phyloP scores from a whole-genome alignment of 2,888 invertebrate species.

The Sinhomidia bicolor region DNA sequence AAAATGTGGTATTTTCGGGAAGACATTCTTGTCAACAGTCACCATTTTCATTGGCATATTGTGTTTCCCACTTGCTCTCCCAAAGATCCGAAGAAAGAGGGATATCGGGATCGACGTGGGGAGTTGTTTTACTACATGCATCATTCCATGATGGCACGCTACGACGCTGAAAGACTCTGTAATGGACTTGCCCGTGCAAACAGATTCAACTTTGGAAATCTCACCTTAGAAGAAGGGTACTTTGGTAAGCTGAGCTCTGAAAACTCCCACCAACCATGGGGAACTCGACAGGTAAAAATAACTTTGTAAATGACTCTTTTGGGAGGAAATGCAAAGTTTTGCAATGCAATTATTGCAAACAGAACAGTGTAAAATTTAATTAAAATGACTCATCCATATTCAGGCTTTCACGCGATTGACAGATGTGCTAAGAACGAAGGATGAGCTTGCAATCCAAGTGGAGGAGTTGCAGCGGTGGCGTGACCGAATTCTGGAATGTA shows the following conservation, averaged over 20 bases:
- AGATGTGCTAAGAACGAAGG: no score
- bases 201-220: conserved; percentile 86
- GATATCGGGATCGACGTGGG: conserved; percentile 88
- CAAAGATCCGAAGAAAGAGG: conserved; percentile 84
- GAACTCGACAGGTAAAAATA: conserved; percentile 76
- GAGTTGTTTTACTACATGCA: conserved; percentile 94
- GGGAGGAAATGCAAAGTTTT: no score
- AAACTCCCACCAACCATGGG: conserved; percentile 76
- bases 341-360: no score
- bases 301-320: no score
- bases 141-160: conserved; percentile 85
- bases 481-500: conserved; percentile 87
- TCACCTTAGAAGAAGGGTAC: conserved; percentile 90
- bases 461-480: conserved; percentile 89
- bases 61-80: conserved; percentile 86
- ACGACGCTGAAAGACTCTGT: conserved; percentile 89
- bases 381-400: no score
- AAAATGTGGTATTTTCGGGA: conserved; percentile 91
- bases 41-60: conserved; percentile 96
- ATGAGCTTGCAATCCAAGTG: conserved; percentile 81
- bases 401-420: no score
- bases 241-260: conserved; percentile 87
- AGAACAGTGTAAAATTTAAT: no score
- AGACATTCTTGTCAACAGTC: conserved; percentile 89
- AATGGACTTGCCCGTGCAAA: conserved; percentile 87